phyloP scores from a whole-genome alignment of 2,113 vertebrate species.

The Numida meleagris region DNA sequence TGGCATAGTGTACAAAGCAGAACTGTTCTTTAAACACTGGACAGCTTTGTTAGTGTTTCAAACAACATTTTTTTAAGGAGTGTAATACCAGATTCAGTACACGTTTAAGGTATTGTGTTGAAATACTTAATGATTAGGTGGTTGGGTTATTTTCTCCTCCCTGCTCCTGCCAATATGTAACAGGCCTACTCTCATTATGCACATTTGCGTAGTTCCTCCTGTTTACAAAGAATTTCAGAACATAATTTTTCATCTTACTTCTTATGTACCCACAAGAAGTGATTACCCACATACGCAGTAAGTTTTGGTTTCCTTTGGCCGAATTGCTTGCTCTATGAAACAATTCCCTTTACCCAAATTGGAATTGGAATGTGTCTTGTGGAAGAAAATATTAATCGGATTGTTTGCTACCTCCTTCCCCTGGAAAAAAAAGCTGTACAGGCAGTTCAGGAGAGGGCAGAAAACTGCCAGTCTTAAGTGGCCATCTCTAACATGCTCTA shows the following conservation, averaged over 20 bases:
- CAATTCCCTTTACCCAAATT: not conserved
- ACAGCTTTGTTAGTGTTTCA: not conserved
- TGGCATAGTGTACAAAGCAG: not conserved
- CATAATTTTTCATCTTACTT: not conserved
- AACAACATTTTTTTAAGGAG: not conserved
- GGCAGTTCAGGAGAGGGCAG: not conserved
- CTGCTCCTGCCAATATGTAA: fast-evolving
- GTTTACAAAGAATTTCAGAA: not conserved
- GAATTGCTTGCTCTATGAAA: not conserved
- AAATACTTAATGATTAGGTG: not conserved
- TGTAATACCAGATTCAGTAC: not conserved
- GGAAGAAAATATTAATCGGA: not conserved
- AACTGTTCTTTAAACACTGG: not conserved
- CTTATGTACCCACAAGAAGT: not conserved
- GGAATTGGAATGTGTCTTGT: not conserved
- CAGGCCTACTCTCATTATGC: not conserved
- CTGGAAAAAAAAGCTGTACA: not conserved
- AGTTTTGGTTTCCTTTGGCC: not conserved
- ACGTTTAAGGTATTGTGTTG: not conserved
- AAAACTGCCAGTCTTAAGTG: not conserved
- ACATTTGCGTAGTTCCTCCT: not conserved
- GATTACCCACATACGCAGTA: not conserved
- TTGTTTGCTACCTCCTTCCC: not conserved
- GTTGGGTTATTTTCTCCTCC: not conserved
- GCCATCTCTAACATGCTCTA: not conserved